A percentile compares a stretch with the other conserved stretches of the same genome.
These are phyloP conservation scores for Encarsia formosa DNA, from an alignment of 2,888 invertebrate genomes.

Conservation along the genomic window DNA sequence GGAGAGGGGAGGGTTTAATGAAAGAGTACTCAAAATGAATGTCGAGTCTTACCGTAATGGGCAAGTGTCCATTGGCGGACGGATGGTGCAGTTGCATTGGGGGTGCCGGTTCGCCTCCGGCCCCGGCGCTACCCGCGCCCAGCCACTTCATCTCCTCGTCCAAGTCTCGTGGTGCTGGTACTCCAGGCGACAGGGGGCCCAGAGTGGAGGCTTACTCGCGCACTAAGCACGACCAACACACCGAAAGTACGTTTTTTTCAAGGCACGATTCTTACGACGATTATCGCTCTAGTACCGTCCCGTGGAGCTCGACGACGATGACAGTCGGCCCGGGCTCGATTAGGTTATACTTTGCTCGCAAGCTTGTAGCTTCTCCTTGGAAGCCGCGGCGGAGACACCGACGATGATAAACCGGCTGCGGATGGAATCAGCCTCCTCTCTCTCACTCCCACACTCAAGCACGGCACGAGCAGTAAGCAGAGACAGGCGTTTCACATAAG, in stretches of 20 bases:
- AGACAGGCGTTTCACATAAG: no score
- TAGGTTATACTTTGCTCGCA: no score
- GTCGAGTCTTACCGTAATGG: conserved; percentile 43
- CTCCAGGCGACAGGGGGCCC: conserved; percentile 7
- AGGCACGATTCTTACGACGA: no score
- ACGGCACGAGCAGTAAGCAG: conserved; percentile 4
- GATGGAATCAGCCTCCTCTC: conserved; percentile 15
- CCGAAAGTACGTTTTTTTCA: no score
- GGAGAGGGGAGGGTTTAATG: no score
- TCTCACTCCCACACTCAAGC: conserved; percentile 1
- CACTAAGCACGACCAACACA: no score
- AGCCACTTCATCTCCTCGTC: conserved; percentile 50
- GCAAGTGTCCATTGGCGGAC: conserved; percentile 49
- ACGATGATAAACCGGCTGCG: conserved; percentile 28
- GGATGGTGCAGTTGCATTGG: conserved; percentile 50
- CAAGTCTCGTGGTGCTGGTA: conserved; percentile 2
- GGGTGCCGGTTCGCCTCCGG: conserved; percentile 63
- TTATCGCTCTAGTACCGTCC: no score
- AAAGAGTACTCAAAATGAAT: no score
- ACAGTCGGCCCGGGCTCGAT: no score
- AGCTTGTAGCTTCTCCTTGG: conserved; percentile 23
- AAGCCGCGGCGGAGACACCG: conserved; percentile 10
- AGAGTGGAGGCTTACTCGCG: conserved; percentile 1
- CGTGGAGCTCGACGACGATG: no score
- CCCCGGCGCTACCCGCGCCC: conserved; percentile 58